Percentiles rank a stretch among this genome's conserved stretches.
These are phyloP conservation scores for Atopsyche davidsoni DNA, from an alignment of 1,140 invertebrate genomes.

Conservation along the genomic window DNA sequence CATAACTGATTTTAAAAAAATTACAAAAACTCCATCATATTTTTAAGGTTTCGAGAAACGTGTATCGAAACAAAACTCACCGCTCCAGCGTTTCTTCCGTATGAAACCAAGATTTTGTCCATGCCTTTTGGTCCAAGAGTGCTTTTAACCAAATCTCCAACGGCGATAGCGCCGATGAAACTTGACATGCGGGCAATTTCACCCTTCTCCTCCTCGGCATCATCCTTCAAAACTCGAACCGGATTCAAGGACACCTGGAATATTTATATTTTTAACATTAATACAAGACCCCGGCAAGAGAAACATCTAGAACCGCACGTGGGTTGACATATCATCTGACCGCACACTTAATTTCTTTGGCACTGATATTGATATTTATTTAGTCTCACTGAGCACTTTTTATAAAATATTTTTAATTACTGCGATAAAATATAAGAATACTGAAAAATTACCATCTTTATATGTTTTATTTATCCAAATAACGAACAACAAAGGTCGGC, in stretches of 20 bases:
- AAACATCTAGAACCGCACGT: constrained; percentile 22
- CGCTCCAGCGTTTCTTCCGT: constrained; percentile 70
- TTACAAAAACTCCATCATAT: no score
- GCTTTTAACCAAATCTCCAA: constrained; percentile 97
- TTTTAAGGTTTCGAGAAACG: no score
- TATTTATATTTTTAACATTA: neutral
- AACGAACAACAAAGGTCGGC: neutral
- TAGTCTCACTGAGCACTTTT: neutral
- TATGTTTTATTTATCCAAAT: neutral
- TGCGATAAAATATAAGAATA: neutral
- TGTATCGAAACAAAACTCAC: no score
- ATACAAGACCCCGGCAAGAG: neutral
- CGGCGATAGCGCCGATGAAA: constrained; percentile 96
- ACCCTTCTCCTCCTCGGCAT: constrained; percentile 96
- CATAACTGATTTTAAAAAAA: no score
- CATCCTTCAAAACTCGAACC: constrained; percentile 86
- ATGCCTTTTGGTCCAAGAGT: constrained; percentile 99
- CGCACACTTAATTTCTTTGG: neutral
- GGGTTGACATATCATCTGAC: constrained; percentile 12
- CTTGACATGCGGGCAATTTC: constrained; percentile 93
- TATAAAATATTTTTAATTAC: neutral
- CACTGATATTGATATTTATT: no score
- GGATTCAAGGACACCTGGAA: constrained; percentile 83
- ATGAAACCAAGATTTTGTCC: constrained; percentile 97
- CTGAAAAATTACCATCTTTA: neutral